These are phyloP conservation scores for Pedicia rivosa DNA, from an alignment of 2,888 invertebrate genomes.

Conservation along the genomic window DNA sequence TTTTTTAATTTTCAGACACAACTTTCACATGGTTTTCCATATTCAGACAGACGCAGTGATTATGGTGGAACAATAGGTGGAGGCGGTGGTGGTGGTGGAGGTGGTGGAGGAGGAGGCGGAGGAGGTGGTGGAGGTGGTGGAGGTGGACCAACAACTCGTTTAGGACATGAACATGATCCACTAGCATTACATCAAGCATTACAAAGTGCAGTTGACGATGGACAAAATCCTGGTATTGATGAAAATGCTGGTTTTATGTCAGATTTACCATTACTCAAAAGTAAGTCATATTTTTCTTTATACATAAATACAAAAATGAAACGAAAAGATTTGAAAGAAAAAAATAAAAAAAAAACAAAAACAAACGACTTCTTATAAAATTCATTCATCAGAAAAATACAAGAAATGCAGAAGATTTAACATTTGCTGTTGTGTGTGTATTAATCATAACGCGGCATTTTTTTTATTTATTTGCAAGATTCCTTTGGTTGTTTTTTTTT, in stretches of 20 bases:
- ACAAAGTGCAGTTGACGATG: slow-evolving; percentile 44
- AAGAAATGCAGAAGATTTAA: too few species aligned
- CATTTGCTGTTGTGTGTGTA: too few species aligned
- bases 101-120: slow-evolving; percentile 39
- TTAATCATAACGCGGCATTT: too few species aligned
- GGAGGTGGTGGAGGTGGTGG: slow-evolving; percentile 30
- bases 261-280: slow-evolving; percentile 77
- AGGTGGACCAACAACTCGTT: slow-evolving; percentile 28
- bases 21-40: slow-evolving; percentile 45
- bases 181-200: slow-evolving; percentile 69
- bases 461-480: too few species aligned
- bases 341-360: too few species aligned
- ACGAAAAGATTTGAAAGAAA: neutral
- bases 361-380: too few species aligned
- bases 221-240: slow-evolving; percentile 67
- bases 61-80: slow-evolving; percentile 42
- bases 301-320: too few species aligned
- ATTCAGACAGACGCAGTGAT: slow-evolving; percentile 37
- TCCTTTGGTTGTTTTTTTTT: too few species aligned
- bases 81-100: slow-evolving; percentile 36
- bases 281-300: slow-evolving; percentile 39
- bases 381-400: too few species aligned
- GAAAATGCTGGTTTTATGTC: slow-evolving; percentile 80
- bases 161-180: slow-evolving; percentile 49
- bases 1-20: slow-evolving; percentile 24